Evolutionary conservation across 2,888 invertebrate genomes (phyloP).

Genomic region (Phortica magna): DNA sequence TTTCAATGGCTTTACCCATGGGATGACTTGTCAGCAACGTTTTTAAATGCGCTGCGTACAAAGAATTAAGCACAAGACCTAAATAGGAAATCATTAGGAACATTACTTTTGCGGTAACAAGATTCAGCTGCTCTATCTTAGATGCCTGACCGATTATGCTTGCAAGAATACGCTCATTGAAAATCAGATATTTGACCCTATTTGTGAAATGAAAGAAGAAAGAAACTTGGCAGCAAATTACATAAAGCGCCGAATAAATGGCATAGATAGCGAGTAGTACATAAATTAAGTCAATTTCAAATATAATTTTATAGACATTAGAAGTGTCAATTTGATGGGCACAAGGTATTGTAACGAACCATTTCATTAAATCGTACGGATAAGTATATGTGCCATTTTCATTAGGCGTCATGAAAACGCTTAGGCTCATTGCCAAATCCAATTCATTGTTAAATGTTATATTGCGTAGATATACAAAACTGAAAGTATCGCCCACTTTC

Average conservation of each 20-base stretch:
- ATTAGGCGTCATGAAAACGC: background rate
- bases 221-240: background rate
- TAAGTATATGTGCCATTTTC: constrained; percentile 29
- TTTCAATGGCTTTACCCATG: background rate
- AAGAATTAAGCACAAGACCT: background rate
- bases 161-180: background rate
- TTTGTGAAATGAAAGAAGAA: background rate
- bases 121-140: background rate
- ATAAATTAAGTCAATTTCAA: background rate
- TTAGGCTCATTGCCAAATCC: background rate
- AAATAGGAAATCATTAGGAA: background rate
- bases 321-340: background rate
- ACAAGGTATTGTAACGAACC: constrained; percentile 37
- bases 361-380: constrained; percentile 32
- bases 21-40: background rate
- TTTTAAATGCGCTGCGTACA: background rate
- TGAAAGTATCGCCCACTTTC: background rate
- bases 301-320: constrained; percentile 8
- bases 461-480: background rate
- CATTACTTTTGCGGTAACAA: background rate
- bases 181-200: background rate
- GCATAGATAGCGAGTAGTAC: background rate
- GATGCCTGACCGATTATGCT: background rate
- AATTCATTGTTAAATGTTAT: background rate
- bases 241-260: background rate